Evolutionary conservation across 2,113 vertebrate genomes (phyloP), one percentile per base, ranked within the genome.

Genomic region (Mola mola): DNA sequence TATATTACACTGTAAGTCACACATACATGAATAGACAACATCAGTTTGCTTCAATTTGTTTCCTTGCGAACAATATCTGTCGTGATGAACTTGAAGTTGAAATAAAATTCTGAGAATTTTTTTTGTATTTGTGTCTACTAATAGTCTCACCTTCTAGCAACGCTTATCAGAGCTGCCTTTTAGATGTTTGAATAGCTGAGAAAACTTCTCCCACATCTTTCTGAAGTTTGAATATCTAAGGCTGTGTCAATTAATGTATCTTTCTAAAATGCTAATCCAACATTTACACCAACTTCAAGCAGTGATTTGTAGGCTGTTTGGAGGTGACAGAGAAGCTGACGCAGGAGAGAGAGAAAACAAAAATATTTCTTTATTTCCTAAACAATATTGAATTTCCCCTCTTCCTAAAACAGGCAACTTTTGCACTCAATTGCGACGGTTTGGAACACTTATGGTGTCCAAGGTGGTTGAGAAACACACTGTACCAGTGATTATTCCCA

Each of bases 1-100:
- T n/a, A n/a, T n/a, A n/a, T n/a, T n/a, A n/a, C n/a, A n/a, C n/a
- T n/a, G n/a, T n/a, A n/a, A n/a, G n/a, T n/a, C n/a, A n/a, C n/a
- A n/a, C n/a, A n/a, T n/a, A n/a, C n/a, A n/a, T n/a, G n/a, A n/a
- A n/a, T n/a, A n/a, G n/a, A 33, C 11, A 5, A 33, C 31, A 33
- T 5, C 31, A 33, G 6, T 5, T 3, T 36, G 5, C 33, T 15
- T 36, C 28, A 34, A 26, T 38, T 21, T 28, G 29, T 37, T 28
- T 62, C 44, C 22, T 12, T 44, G 46, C 16, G 22, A 28, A 49
- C 36, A 37, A 8, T 25, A 34, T 12, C 24, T 15, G 31, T 22
- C 17, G 34, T 55, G 55, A 29, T 60, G 25, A 75, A 74, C 48
- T 63, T n/a, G n/a, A n/a, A 55, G 25, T 56, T 44, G 66, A 56